Evolutionary conservation across 2,113 vertebrate species (phyloP).

Genomic region (Anhinga anhinga): DNA sequence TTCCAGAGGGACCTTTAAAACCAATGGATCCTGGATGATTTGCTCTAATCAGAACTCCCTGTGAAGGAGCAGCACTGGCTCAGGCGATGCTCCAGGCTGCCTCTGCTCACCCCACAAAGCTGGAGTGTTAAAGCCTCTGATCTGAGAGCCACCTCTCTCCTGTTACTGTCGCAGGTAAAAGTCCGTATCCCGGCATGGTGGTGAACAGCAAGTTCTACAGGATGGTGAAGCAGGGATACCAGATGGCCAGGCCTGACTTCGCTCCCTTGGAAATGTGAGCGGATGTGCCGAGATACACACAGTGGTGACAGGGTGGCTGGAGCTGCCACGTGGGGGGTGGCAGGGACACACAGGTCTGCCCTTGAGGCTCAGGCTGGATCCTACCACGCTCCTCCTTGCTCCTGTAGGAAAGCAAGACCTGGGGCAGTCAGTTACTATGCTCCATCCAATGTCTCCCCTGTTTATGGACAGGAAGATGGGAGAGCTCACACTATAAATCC

Average conservation of each 20-base stretch:
- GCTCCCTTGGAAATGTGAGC: constrained; percentile 89
- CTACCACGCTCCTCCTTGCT: not conserved
- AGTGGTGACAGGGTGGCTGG: rapidly evolving
- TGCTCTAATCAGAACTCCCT: not conserved
- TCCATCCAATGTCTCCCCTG: not conserved
- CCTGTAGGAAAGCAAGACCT: not conserved
- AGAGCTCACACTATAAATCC: not conserved
- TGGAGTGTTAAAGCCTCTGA: not conserved
- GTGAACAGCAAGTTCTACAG: constrained; percentile 97
- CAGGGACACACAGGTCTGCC: not conserved
- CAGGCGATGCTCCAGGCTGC: not conserved
- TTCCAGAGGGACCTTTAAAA: not conserved
- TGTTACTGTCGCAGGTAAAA: constrained; percentile 79
- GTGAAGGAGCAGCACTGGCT: not conserved
- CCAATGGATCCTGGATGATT: not conserved
- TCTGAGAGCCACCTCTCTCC: not conserved
- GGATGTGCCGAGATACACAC: not conserved
- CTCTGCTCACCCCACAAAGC: not conserved
- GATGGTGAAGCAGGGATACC: constrained; percentile 92
- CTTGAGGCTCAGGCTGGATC: not conserved
- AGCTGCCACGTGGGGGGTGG: not conserved
- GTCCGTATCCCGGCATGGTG: constrained; percentile 90
- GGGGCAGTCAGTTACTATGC: not conserved
- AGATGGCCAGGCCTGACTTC: constrained; percentile 91
- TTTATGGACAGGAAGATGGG: not conserved